Conservation (phyloP, 2,888 invertebrate species). For the Leptopterna dolabrata region DNA sequence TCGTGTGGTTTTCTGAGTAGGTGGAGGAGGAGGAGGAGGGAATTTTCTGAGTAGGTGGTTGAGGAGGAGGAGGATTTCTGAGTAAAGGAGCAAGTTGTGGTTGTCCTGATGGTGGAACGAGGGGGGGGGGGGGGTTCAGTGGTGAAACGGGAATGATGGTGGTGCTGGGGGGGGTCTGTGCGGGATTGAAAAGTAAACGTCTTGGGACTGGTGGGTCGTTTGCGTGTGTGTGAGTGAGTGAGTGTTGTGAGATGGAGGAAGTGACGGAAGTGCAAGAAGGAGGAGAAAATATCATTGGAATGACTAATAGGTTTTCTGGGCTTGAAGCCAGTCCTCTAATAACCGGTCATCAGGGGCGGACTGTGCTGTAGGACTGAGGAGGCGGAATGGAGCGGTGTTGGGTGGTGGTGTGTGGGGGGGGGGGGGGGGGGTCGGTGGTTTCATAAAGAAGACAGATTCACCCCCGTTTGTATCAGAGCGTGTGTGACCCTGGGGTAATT, state of each 20-base stretch:
- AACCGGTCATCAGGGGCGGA: conserved; percentile 34
- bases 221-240: too few relatives aligned
- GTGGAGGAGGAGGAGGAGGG: neutral
- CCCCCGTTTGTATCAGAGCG: conserved; percentile 46
- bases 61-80: neutral
- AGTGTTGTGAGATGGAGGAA: neutral
- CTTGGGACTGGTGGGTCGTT: neutral
- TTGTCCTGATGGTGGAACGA: too few relatives aligned
- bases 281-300: conserved; percentile 29
- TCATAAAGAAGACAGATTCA: conserved; percentile 52
- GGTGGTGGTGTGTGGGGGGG: neutral
- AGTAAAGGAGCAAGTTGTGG: too few relatives aligned
- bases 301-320: conserved; percentile 42
- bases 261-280: neutral
- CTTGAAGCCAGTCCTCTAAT: conserved; percentile 35
- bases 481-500: conserved; percentile 46
- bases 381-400: too few relatives aligned
- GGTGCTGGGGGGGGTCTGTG: neutral
- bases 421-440: neutral
- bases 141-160: neutral
- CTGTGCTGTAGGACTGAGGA: too few relatives aligned
- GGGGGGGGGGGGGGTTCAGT: too few relatives aligned
- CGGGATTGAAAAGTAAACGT: neutral
- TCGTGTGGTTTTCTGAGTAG: neutral
- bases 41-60: neutral